These are phyloP conservation scores for Phylloscopus collybita DNA, from an alignment of 2,797 vertebrate species.

Conservation along the genomic window DNA sequence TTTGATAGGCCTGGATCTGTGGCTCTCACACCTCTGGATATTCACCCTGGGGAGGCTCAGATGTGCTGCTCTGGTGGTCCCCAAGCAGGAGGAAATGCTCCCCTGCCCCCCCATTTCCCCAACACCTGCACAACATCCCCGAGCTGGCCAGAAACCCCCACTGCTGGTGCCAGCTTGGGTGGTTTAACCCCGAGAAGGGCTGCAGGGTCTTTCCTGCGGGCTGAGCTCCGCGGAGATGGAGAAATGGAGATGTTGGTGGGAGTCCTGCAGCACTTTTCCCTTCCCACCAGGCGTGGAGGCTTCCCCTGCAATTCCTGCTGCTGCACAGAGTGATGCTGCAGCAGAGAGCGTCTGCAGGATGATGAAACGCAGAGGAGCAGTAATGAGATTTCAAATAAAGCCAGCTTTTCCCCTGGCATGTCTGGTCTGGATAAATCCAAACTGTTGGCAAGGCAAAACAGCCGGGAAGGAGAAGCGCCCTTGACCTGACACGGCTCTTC, in stretches of 20 bases:
- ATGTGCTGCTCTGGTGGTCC: neutral
- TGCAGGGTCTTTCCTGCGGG: too few species aligned
- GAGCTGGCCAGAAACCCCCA: neutral
- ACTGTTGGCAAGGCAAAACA: neutral
- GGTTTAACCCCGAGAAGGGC: neutral
- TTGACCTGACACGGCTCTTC: neutral
- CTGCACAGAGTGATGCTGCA: constrained; percentile 29
- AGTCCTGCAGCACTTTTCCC: neutral
- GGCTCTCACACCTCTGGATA: neutral
- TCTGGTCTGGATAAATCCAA: constrained; percentile 20
- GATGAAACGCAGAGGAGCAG: constrained; percentile 52
- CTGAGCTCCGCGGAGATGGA: neutral
- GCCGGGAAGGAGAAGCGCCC: neutral
- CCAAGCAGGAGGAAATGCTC: neutral
- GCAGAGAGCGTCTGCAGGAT: constrained; percentile 10
- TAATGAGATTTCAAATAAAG: constrained; percentile 51
- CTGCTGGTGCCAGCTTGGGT: neutral
- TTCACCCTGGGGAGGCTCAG: neutral
- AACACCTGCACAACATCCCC: neutral
- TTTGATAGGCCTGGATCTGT: neutral
- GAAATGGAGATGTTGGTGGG: accelerated
- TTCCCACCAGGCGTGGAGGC: neutral
- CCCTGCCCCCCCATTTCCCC: neutral
- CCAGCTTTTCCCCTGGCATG: constrained; percentile 30
- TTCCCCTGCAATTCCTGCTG: constrained; percentile 25